Evolutionary conservation across 1,140 invertebrate genomes (phyloP).

Genomic region (Drosophila kurseongensis): DNA sequence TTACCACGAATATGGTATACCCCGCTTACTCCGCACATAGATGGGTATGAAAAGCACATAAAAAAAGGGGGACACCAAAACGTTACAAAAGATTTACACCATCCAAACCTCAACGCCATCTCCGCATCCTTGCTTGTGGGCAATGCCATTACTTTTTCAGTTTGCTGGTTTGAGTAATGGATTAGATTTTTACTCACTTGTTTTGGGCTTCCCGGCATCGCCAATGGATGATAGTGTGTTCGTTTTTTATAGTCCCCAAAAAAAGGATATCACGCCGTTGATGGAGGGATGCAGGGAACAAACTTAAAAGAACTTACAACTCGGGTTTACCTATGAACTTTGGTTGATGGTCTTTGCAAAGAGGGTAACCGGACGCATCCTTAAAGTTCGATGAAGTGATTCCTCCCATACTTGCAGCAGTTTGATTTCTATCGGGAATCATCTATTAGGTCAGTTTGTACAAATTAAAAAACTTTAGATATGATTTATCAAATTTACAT

Average conservation of each 20-base stretch:
- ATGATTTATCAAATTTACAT: neutral
- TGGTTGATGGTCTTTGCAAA: neutral
- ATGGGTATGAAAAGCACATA: neutral
- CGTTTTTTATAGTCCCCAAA: conserved; percentile 25
- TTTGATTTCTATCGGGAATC: neutral
- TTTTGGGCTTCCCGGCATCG: conserved; percentile 25
- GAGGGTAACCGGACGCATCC: neutral
- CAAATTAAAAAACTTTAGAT: neutral
- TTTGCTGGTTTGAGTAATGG: conserved; percentile 78
- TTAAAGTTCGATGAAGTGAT: neutral
- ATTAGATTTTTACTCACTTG: conserved; percentile 80
- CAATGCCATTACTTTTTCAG: conserved; percentile 61
- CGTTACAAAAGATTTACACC: conserved; percentile 78
- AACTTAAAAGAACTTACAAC: conserved; percentile 13
- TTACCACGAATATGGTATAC: conserved; percentile 13
- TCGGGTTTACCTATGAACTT: neutral
- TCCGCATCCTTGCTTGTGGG: conserved; percentile 14
- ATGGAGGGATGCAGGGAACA: neutral
- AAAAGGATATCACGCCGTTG: conserved; percentile 11
- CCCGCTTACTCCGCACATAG: neutral
- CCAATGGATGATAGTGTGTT: conserved; percentile 27
- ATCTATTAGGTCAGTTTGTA: neutral
- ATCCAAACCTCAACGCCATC: conserved; percentile 27
- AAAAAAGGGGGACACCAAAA: conserved; percentile 58
- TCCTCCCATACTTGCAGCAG: neutral